Percentiles rank a stretch among this genome's conserved stretches.
Evolutionary conservation across 2,113 vertebrate genomes (phyloP).

Genomic region (Collichthys lucidus): DNA sequence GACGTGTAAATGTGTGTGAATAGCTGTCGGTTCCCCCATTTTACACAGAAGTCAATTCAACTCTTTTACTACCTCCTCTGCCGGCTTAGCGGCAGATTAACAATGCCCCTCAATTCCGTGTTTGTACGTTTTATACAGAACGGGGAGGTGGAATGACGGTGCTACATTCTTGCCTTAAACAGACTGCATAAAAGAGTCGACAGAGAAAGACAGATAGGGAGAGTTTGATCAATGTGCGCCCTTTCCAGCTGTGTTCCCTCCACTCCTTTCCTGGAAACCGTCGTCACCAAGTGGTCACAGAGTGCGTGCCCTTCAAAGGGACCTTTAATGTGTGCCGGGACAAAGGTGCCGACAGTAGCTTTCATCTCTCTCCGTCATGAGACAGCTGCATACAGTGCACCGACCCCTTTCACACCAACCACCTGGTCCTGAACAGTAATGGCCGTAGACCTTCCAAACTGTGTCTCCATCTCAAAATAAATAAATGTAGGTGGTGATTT

Average conservation of each 20-base stretch:
- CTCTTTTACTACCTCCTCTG: no score
- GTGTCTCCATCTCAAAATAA: background rate
- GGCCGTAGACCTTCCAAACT: background rate
- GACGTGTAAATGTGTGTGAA: no score
- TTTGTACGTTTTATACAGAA: no score
- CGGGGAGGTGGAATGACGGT: no score
- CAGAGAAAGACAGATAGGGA: background rate
- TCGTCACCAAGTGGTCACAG: conserved; percentile 13
- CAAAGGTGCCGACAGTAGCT: conserved; percentile 68
- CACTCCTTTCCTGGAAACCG: conserved; percentile 34
- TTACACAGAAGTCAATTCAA: no score
- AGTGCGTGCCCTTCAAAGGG: conserved; percentile 61
- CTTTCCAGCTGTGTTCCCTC: conserved; percentile 53
- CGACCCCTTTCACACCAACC: conserved; percentile 12
- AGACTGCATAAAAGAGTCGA: no score
- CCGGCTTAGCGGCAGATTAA: no score
- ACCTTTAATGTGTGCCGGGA: conserved; percentile 65
- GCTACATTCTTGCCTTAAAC: no score
- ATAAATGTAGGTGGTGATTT: background rate
- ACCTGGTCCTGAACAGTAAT: conserved; percentile 47
- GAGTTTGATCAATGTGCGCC: conserved; percentile 35
- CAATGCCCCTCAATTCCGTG: no score
- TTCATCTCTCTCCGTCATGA: conserved; percentile 65
- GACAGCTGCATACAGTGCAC: conserved; percentile 47
- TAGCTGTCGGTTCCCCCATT: no score